Conservation (phyloP, 2,113 vertebrate genomes). For the Henicopernis longicauda region DNA sequence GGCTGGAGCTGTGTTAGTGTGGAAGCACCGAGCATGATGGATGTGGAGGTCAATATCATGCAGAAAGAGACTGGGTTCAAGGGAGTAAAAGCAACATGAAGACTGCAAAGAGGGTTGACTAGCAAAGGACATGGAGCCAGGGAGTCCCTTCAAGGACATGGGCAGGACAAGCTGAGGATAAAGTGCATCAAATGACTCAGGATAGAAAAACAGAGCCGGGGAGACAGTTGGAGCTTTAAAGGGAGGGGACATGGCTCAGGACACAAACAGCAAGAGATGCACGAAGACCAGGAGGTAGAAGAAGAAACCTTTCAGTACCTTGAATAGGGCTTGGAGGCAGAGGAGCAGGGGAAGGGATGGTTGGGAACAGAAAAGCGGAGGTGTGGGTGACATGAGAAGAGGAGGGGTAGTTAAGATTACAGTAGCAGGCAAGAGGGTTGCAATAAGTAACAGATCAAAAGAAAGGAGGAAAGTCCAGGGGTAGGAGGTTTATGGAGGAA, state of each 20-base stretch:
- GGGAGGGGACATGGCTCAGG: background rate
- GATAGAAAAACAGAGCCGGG: background rate
- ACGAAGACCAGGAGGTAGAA: background rate
- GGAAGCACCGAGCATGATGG: background rate
- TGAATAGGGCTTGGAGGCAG: background rate
- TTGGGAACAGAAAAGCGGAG: background rate
- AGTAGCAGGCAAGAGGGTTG: background rate
- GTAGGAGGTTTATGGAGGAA: background rate
- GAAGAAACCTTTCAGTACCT: background rate
- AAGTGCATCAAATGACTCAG: background rate
- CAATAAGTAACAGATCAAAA: background rate
- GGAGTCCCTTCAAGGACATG: background rate
- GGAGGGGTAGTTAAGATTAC: background rate
- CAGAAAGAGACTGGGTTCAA: background rate
- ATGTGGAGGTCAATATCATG: background rate
- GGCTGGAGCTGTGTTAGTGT: background rate
- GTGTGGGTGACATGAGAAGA: background rate
- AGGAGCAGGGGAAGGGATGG: background rate
- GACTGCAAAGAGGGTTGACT: background rate
- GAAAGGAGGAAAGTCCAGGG: background rate
- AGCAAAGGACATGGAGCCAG: background rate
- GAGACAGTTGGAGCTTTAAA: background rate
- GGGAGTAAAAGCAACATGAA: background rate
- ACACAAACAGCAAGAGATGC: background rate
- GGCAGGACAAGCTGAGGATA: background rate